Percentiles rank a stretch among this genome's conserved stretches.
Conservation (phyloP, 2,888 invertebrate genomes). For the Meloe dianella region DNA sequence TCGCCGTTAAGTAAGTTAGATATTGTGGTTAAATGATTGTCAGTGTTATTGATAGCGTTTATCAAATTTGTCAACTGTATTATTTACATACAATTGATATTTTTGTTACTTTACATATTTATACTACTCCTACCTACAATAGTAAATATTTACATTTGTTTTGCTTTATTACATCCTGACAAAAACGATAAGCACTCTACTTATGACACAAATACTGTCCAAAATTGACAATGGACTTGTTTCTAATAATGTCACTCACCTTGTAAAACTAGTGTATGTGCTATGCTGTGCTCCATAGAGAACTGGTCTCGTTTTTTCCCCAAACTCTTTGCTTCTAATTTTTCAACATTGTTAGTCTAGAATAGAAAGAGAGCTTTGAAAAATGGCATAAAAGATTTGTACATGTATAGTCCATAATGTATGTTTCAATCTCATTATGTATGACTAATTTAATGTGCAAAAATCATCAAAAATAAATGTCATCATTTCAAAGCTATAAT, state of each 20-base stretch:
- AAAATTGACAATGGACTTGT: conserved; percentile 25
- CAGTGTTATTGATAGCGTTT: conserved; percentile 6
- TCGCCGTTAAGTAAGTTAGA: conserved; percentile 84
- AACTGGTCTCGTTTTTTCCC: conserved; percentile 50
- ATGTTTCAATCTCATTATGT: not conserved
- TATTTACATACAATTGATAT: not conserved
- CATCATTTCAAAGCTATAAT: conserved; percentile 35
- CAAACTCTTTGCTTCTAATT: conserved; percentile 44
- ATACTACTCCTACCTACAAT: not conserved
- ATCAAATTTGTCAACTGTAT: not conserved
- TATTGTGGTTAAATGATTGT: conserved; percentile 8
- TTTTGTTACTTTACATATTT: not conserved
- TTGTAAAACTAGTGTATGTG: conserved; percentile 46
- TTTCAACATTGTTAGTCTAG: conserved; percentile 46
- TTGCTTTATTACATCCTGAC: not conserved
- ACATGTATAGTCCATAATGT: conserved; percentile 15
- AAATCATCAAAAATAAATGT: conserved; percentile 26
- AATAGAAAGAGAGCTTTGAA: conserved; percentile 41
- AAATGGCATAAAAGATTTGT: conserved; percentile 31
- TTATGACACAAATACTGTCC: conserved; percentile 18
- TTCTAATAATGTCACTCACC: conserved; percentile 29
- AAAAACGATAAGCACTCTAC: conserved; percentile 4
- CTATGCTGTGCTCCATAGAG: conserved; percentile 54
- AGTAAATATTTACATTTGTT: not conserved
- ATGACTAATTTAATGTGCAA: not conserved